Evolutionary conservation across 2,113 vertebrate genomes (phyloP).

Genomic region (Centropristis striata): DNA sequence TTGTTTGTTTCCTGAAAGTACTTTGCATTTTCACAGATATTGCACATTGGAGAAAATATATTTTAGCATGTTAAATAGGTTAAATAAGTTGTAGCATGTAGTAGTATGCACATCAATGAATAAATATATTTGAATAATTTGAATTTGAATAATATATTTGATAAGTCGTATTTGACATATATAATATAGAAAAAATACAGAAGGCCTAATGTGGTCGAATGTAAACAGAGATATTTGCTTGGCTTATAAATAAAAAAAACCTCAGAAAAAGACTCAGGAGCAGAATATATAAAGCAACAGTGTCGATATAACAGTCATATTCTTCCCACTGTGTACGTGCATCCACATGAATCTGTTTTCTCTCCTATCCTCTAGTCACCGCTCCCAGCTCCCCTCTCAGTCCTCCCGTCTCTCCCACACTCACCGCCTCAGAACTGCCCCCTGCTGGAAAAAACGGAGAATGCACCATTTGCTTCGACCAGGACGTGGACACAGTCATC

Average conservation of each 20-base stretch:
- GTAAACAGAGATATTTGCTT: too few species aligned
- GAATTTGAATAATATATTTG: too few species aligned
- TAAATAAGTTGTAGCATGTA: too few species aligned
- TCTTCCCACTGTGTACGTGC: not conserved
- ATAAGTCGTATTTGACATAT: too few species aligned
- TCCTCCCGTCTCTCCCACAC: constrained; percentile 90
- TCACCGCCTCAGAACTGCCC: constrained; percentile 87
- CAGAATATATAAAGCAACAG: not conserved
- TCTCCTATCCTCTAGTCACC: constrained; percentile 86
- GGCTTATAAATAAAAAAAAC: not conserved
- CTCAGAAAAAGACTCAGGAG: not conserved
- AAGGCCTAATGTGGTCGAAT: too few species aligned
- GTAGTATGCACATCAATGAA: too few species aligned
- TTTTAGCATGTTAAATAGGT: too few species aligned
- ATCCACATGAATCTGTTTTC: not conserved
- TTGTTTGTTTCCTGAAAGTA: too few species aligned
- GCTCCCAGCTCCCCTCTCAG: constrained; percentile 97
- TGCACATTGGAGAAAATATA: too few species aligned
- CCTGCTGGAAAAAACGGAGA: constrained; percentile 91
- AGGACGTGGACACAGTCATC: constrained; percentile 98
- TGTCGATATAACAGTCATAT: not conserved
- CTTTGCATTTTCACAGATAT: too few species aligned
- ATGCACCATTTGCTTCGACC: constrained; percentile 97
- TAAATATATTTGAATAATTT: too few species aligned
- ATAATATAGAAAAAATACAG: too few species aligned